Evolutionary conservation across 2,113 vertebrate genomes (phyloP), one percentile per base, ranked within the genome.

Genomic region (Menura novaehollandiae): DNA sequence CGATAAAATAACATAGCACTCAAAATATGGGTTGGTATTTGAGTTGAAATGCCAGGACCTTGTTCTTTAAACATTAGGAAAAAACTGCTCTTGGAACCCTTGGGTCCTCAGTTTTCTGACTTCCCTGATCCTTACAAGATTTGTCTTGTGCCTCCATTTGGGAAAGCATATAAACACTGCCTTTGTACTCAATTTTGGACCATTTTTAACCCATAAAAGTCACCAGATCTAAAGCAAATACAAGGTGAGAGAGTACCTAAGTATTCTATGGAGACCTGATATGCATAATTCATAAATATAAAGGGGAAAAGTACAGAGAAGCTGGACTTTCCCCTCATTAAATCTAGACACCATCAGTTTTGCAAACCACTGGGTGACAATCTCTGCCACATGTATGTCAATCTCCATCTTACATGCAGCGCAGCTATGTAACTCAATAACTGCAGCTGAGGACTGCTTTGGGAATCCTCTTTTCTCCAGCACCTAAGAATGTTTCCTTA

Each of bases 361-460:
- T 62, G 55, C 49, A 60, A 43, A 80, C 14, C 58, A 51, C 15
- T 39, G 26, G 33, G 13, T 76, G 33, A 51, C 33, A 72, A 39
- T 18, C 33, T 46, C n/a, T n/a, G n/a, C 41, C 32, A 37, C 17
- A n/a, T 0, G 3, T 27, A 2, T 68, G 30, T 55, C 37, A 66
- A 10, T 53, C 10, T 71, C 30, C 16, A 55, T 19, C 8, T 46
- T 47, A 41, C 8, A 88, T 55, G 27, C 27, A 67, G 19, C 0
- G 0, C 44, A 24, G 15, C 28, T 41, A 9, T 7, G 0, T 24
- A 76, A 53, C 20, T 46, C 33, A 59, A 1, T 33, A 76, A 35
- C 9, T 55, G 26, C 23, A 79, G 9, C 26, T 83, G 39, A 69
- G 10, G 22, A 49, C 35, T 59, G 14, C 37, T 37, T 30, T 43